Percentiles rank a stretch among this genome's conserved stretches.
phyloP scores from a whole-genome alignment of 2,113 vertebrate species.

The Otis tarda region DNA sequence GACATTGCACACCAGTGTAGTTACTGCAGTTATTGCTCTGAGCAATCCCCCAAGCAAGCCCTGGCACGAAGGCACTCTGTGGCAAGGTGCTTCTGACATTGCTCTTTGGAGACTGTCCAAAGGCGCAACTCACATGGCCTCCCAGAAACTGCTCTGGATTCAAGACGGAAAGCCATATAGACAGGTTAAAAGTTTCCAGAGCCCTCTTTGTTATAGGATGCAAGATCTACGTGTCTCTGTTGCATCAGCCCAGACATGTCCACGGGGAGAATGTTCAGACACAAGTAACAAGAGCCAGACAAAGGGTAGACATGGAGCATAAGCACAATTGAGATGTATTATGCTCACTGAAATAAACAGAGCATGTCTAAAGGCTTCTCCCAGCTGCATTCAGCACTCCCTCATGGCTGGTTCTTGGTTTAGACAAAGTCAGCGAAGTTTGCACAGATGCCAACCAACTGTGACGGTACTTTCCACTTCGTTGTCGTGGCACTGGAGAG shows the following conservation, averaged over 20 bases:
- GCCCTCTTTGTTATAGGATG: background rate
- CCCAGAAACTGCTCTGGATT: background rate
- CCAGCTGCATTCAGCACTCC: background rate
- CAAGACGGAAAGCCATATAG: background rate
- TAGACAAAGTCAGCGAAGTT: background rate
- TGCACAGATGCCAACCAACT: background rate
- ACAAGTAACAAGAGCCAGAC: background rate
- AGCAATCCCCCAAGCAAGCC: background rate
- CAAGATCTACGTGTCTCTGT: background rate
- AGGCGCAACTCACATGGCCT: background rate
- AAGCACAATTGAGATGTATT: background rate
- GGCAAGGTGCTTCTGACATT: background rate
- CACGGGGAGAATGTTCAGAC: fast-evolving
- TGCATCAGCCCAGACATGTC: background rate
- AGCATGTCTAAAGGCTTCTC: conserved; percentile 2
- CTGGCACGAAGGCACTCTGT: fast-evolving
- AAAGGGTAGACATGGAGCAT: background rate
- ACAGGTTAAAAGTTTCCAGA: background rate
- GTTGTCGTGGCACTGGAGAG: background rate
- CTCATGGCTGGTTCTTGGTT: background rate
- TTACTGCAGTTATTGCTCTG: background rate
- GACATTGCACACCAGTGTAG: background rate
- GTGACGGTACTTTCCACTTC: background rate
- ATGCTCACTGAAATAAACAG: background rate
- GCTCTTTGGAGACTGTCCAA: background rate